These are phyloP conservation scores for Polyommatus iphigenia DNA, from an alignment of 2,888 invertebrate genomes.

Conservation along the genomic window DNA sequence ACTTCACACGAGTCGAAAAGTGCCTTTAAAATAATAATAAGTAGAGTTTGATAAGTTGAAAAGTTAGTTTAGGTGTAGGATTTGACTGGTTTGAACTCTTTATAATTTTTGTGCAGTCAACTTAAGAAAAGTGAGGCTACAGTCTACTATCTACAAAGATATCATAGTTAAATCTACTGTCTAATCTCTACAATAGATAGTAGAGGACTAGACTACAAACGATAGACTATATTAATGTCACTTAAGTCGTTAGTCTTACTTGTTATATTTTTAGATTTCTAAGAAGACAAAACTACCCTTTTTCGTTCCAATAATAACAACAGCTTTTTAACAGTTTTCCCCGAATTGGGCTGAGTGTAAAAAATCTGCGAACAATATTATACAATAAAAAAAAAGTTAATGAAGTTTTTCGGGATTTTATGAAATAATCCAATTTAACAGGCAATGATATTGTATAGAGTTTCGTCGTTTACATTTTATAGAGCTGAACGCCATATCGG, in stretches of 20 bases:
- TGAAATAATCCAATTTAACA: conserved; percentile 19
- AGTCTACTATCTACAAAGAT: too few species aligned
- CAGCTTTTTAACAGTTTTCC: neutral
- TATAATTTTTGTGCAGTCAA: neutral
- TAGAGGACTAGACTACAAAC: too few species aligned
- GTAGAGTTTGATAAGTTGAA: neutral
- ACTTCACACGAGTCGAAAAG: neutral
- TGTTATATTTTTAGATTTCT: too few species aligned
- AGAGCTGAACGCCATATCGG: conserved; percentile 18
- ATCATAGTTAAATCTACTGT: too few species aligned
- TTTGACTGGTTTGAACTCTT: neutral
- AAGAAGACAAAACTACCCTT: neutral
- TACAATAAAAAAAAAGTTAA: conserved; percentile 2
- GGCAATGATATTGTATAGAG: conserved; percentile 11
- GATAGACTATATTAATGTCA: too few species aligned
- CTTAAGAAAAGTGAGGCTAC: too few species aligned
- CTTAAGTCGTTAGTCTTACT: too few species aligned
- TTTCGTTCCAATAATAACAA: neutral
- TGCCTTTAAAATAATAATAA: neutral
- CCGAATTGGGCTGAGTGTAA: neutral
- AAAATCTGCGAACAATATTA: neutral
- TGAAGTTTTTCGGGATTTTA: conserved; percentile 11
- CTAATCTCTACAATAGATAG: too few species aligned
- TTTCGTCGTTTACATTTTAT: conserved; percentile 2
- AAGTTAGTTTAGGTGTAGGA: neutral